Conservation (phyloP, 2,888 invertebrate genomes). For the Steromphala cineraria region DNA sequence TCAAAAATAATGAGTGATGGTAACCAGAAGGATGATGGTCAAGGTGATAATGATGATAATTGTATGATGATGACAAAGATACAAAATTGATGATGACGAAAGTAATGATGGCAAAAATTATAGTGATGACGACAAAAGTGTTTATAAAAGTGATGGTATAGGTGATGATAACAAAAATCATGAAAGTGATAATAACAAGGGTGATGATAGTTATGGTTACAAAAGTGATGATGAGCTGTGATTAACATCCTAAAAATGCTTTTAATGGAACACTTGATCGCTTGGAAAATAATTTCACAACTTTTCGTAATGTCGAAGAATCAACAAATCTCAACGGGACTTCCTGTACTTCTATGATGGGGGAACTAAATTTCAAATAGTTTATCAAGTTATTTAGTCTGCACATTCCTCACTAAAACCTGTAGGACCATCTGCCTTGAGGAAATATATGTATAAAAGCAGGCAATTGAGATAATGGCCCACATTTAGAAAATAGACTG, state of each 20-base stretch:
- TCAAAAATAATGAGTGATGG: too few relatives aligned
- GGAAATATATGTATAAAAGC: background rate
- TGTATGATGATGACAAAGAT: background rate
- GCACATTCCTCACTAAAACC: background rate
- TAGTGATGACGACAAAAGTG: background rate
- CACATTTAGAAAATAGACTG: constrained; percentile 12
- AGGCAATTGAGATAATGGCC: background rate
- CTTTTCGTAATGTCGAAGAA: background rate
- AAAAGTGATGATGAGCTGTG: background rate
- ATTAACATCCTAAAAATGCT: too few relatives aligned
- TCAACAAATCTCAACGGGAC: too few relatives aligned
- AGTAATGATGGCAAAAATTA: too few relatives aligned
- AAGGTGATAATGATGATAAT: background rate
- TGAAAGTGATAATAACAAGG: too few relatives aligned
- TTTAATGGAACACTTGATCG: too few relatives aligned
- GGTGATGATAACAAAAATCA: too few relatives aligned
- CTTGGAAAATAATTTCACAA: background rate
- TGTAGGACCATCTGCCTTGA: background rate
- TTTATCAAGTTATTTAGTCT: too few relatives aligned
- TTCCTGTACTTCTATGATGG: too few relatives aligned
- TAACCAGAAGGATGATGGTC: background rate
- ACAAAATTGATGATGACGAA: background rate
- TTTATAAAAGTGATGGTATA: too few relatives aligned
- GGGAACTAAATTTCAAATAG: too few relatives aligned
- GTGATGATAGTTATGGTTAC: background rate